Conservation (phyloP, 2,888 invertebrate species). For the Ganaspis brasiliensis region DNA sequence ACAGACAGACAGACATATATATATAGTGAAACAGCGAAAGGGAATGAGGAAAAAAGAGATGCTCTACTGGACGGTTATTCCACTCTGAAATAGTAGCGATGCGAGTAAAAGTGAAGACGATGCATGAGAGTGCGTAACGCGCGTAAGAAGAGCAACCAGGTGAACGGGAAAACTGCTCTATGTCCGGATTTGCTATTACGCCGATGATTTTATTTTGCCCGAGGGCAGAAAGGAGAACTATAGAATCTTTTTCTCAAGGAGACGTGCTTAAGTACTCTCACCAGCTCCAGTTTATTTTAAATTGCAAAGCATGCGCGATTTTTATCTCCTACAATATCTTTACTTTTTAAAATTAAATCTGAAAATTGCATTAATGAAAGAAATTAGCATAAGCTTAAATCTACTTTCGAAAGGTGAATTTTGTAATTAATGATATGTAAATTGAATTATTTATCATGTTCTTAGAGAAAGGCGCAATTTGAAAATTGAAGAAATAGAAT, state of each 20-base stretch:
- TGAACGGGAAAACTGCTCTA: slow-evolving; percentile 52
- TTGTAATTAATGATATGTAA: slow-evolving; percentile 5
- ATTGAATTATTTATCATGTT: slow-evolving; percentile 3
- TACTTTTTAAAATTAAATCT: too few relatives aligned
- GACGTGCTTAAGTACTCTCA: slow-evolving; percentile 10
- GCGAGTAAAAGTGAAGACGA: slow-evolving; percentile 60
- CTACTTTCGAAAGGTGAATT: neutral
- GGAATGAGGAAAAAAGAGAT: slow-evolving; percentile 51
- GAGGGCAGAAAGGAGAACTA: slow-evolving; percentile 65
- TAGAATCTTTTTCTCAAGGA: slow-evolving; percentile 19
- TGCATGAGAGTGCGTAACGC: slow-evolving; percentile 56
- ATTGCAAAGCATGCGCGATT: neutral
- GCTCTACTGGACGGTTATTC: slow-evolving; percentile 49
- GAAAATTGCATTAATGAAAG: too few relatives aligned
- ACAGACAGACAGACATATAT: too few relatives aligned
- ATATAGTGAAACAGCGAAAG: slow-evolving; percentile 45
- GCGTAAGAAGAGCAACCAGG: slow-evolving; percentile 49
- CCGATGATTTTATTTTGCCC: slow-evolving; percentile 54
- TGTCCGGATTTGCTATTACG: slow-evolving; percentile 53
- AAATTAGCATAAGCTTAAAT: too few relatives aligned
- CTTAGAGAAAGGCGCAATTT: neutral
- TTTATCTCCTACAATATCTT: neutral
- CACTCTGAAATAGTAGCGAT: neutral
- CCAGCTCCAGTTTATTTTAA: slow-evolving; percentile 4
- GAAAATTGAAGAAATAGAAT: too few relatives aligned